Conservation (phyloP, 2,888 invertebrate species). For the Scaptomyza caliginosa region DNA sequence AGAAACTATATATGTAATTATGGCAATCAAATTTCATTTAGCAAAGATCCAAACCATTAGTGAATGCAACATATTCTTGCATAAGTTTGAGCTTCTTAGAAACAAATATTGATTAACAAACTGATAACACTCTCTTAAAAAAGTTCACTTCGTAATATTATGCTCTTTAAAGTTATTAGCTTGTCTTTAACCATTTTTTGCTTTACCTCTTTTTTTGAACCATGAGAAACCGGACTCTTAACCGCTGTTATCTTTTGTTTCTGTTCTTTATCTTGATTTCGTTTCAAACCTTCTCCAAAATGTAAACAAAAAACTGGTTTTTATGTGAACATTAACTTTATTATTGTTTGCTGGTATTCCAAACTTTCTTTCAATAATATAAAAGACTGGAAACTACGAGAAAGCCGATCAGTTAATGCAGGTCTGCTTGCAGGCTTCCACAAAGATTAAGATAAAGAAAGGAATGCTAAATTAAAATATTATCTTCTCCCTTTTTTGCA, state of each 20-base stretch:
- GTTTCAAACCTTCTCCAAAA: not conserved
- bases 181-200: not conserved
- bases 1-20: not conserved
- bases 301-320: not conserved
- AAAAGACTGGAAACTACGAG: not conserved
- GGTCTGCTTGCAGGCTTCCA: not conserved
- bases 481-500: not conserved
- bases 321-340: not conserved
- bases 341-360: not conserved
- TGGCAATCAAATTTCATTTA: not conserved
- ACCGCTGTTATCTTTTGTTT: not conserved
- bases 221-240: not conserved
- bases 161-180: not conserved
- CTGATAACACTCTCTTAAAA: not conserved
- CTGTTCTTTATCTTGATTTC: not conserved
- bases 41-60: not conserved
- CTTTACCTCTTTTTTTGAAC: not conserved
- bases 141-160: not conserved
- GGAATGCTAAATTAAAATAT: not conserved
- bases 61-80: not conserved
- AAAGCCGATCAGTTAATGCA: not conserved
- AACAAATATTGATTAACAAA: not conserved
- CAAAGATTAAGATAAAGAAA: not conserved
- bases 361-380: not conserved
- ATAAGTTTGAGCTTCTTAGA: slow-evolving; percentile 7